Percentiles rank a stretch among this genome's conserved stretches.
These are phyloP conservation scores for Calcarius lapponicus DNA, from an alignment of 2,797 vertebrate genomes.

Conservation along the genomic window DNA sequence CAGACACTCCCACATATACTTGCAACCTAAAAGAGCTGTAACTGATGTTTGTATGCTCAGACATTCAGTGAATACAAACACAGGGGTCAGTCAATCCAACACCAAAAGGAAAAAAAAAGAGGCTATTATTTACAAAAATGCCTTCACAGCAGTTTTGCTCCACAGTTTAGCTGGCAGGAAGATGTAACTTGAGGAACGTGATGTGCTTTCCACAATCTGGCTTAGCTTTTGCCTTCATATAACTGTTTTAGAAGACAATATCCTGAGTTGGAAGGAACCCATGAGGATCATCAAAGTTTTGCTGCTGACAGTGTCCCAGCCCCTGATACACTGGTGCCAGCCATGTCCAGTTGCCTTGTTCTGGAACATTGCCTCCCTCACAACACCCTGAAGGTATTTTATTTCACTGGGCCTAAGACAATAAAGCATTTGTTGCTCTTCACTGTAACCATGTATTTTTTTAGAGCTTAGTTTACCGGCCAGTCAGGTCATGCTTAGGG, in stretches of 20 bases:
- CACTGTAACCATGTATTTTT: not conserved
- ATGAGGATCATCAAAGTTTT: not conserved
- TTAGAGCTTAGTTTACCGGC: not conserved
- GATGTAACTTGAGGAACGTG: not conserved
- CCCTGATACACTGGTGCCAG: rapidly evolving
- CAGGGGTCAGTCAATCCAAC: not conserved
- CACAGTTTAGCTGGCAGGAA: not conserved
- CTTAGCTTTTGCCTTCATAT: not conserved
- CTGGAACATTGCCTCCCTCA: not conserved
- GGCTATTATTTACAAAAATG: not conserved
- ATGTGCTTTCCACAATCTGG: not conserved
- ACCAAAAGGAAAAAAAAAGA: not conserved
- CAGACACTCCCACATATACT: not conserved
- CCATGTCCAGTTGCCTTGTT: not conserved
- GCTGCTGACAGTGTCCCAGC: not conserved
- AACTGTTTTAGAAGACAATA: not conserved
- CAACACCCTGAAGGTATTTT: not conserved
- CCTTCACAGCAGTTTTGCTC: not conserved
- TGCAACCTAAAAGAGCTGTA: not conserved
- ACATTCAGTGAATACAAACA: not conserved
- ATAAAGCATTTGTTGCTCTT: not conserved
- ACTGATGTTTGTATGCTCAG: not conserved
- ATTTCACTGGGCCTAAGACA: not conserved
- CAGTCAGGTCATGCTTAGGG: not conserved
- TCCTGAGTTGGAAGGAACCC: not conserved